Base-by-base conservation (phyloP, 2,797 vertebrate genomes). In the Vireo griseus region DNA sequence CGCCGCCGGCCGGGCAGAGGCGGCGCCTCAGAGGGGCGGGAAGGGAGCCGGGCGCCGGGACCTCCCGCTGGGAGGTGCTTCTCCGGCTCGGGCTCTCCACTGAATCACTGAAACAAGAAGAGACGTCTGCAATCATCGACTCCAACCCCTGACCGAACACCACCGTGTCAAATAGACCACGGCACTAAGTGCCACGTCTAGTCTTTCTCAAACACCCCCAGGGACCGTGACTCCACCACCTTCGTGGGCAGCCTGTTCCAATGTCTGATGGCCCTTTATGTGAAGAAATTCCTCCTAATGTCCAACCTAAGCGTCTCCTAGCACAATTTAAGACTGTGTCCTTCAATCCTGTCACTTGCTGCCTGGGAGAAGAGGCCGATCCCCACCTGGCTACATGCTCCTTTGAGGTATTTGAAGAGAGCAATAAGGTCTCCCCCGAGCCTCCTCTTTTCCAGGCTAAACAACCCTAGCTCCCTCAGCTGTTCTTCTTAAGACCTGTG, bases 71-170 rank as follows among this genome's bases (percentile, higher is more conserved):
- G 52, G 40, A 22, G 16, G 13, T 6, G 33, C 11, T 0, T 5
- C 13, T 17, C 16, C 1, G 51, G 6, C n/a, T 19, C 19, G 16
- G 82, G 13, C 6, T 21, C 5, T 9, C 6, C 40, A 0, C 25
- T 0, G 15, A n/a, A 3, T 1, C 12, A 0, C 35, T 0, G 69
- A 3, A 26, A 10, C 4, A 0, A 26, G 16, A 9, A 2, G 8
- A 3, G 35, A 6, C 0, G 0, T 31, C 5, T 16, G 86, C 5
- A 29, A 13, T 21, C n/a, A 13, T 10, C 3, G 35, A 2, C 8
- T 67, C 6, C 25, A 7, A 0, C 8, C 22, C 48, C 3, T 37
- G 35, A 12, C 13, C 7, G 5, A n/a, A 2, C 54, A 9, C 26
- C 21, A 7, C 22, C 3, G 6, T 37, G 35, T 61, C 48, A 54